Percentiles rank a stretch among this genome's conserved stretches.
phyloP scores from a whole-genome alignment of 2,888 invertebrate genomes.

The Agrotis exclamationis region DNA sequence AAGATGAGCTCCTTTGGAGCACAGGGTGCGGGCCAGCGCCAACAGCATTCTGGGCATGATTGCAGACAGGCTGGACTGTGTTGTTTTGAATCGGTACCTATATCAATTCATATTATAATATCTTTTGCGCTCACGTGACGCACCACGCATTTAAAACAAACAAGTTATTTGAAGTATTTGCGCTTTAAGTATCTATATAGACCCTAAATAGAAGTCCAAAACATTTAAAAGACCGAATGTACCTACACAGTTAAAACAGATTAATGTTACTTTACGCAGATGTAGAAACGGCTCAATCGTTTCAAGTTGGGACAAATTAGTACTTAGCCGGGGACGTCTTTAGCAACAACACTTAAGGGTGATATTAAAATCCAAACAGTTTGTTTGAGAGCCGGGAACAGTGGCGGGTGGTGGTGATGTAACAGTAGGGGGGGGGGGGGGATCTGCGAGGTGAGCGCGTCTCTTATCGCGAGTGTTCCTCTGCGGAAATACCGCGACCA shows the following conservation, averaged over 20 bases:
- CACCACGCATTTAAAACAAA: neutral
- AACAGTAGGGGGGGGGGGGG: conserved; percentile 41
- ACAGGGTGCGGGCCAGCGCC: too few relatives aligned
- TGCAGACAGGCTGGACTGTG: too few relatives aligned
- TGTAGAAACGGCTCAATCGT: conserved; percentile 78
- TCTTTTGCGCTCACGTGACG: too few relatives aligned
- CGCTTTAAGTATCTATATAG: neutral
- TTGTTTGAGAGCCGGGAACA: conserved; percentile 69
- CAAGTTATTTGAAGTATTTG: neutral
- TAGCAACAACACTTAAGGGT: conserved; percentile 88
- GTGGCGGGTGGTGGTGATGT: conserved; percentile 37
- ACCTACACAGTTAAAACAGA: conserved; percentile 61
- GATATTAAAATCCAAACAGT: conserved; percentile 90
- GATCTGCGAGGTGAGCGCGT: conserved; percentile 68
- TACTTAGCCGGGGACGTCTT: conserved; percentile 86
- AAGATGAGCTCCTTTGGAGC: too few relatives aligned
- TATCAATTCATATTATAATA: too few relatives aligned
- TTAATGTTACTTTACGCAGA: conserved; percentile 58
- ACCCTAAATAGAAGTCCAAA: conserved; percentile 9
- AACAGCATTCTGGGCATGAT: too few relatives aligned
- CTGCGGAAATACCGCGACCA: conserved; percentile 87
- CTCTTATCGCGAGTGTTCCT: conserved; percentile 85
- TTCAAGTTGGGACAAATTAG: conserved; percentile 87
- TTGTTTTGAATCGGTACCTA: too few relatives aligned
- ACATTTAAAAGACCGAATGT: conserved; percentile 46